phyloP scores from a whole-genome alignment of 1,140 invertebrate species.

The Bombyx mandarina region DNA sequence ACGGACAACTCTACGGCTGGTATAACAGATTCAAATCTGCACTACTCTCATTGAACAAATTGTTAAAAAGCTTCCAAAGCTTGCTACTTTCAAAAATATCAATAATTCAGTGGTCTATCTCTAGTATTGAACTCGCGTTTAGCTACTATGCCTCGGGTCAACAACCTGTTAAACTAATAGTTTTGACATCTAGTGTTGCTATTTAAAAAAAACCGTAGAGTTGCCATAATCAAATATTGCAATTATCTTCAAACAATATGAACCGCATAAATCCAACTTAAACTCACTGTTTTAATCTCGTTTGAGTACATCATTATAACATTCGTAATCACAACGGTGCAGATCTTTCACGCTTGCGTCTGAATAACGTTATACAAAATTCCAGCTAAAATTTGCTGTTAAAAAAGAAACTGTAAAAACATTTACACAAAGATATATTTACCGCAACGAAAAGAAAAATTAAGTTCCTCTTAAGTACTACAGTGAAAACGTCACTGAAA shows the following conservation, averaged over 20 bases:
- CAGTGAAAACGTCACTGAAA: constrained; percentile 42
- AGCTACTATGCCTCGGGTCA: too few relatives aligned
- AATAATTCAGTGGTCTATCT: too few relatives aligned
- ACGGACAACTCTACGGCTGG: constrained; percentile 15
- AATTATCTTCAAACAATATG: too few relatives aligned
- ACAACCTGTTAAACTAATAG: too few relatives aligned
- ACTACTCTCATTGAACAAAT: constrained; percentile 35
- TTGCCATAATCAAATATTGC: too few relatives aligned
- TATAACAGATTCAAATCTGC: constrained; percentile 22
- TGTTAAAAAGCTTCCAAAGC: too few relatives aligned
- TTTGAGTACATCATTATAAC: constrained; percentile 56
- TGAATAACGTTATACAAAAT: background rate
- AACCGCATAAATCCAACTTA: too few relatives aligned
- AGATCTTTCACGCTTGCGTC: constrained; percentile 44
- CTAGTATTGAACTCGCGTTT: too few relatives aligned
- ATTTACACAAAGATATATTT: background rate
- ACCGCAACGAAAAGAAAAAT: background rate
- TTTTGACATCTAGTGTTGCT: too few relatives aligned
- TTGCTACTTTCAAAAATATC: too few relatives aligned
- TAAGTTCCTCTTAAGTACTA: constrained; percentile 55
- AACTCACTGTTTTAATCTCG: constrained; percentile 44
- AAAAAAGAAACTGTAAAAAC: background rate
- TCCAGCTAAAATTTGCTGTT: background rate
- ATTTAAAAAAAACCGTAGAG: too few relatives aligned
- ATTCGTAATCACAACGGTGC: constrained; percentile 50